Evolutionary conservation across 1,140 invertebrate genomes (phyloP), one percentile per base, ranked within the genome.

Genomic region (Lasaia peninsularis): DNA sequence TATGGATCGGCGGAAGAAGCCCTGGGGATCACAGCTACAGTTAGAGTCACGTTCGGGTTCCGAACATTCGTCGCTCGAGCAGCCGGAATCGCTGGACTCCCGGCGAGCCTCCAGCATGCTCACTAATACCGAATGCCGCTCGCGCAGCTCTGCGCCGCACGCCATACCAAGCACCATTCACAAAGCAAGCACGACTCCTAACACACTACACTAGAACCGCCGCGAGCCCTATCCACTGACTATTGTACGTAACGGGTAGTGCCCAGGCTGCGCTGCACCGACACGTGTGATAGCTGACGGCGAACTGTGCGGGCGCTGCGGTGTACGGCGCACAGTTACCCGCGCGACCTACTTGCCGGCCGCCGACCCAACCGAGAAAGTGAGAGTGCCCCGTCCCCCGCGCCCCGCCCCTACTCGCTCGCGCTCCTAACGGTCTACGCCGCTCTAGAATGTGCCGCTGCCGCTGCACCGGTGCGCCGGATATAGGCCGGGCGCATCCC

Each of bases 1-100:
- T 82, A 99, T 98, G 90, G 96, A 95, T 73, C 95, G 92, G 57
- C 95, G 91, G 91, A 96, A 96, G 91, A 96, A 96, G 70, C 95
- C 95, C 95, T 96, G 94, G 60, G 91, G 91, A 90, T 86, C 86
- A 92, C 83, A 94, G 90, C 73, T 93, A 90, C 90, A 86, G 65
- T 88, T 87, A 88, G 78, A 79, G 63, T 87, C 80, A 48, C 77
- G 74, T 63, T 86, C 82, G 55, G 65, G 62, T 50, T 89, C 88
- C 32, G 85, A 84, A 67, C 80, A 80, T 40, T 87, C 85, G 73
- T 92, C 92, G 74, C 92, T 92, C 66, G 92, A 92, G 82, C 92
- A 92, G 56, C 92, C 92, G 49, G 91, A 92, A 73, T 92, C 91
- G 57, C 75, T 84, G 37, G 87, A 88, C 65, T 86, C 84, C 49